A percentile compares a stretch with the other conserved stretches of the same genome.
phyloP scores from a whole-genome alignment of 2,797 vertebrate genomes.

The Choloepus didactylus region DNA sequence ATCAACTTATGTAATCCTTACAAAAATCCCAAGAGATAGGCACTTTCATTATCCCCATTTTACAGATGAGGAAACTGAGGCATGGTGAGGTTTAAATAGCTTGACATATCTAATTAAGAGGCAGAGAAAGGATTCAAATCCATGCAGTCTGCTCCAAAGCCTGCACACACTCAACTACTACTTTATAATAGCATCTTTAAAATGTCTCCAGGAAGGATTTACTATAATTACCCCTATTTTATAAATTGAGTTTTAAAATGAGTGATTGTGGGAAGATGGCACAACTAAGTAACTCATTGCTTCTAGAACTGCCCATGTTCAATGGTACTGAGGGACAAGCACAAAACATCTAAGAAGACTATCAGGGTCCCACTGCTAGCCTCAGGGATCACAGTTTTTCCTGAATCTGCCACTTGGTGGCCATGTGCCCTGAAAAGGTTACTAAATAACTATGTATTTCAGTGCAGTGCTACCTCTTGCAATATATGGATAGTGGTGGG shows the following conservation, averaged over 20 bases:
- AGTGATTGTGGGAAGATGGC: background rate
- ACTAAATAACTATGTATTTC: background rate
- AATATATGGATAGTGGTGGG: background rate
- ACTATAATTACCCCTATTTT: background rate
- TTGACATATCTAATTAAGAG: background rate
- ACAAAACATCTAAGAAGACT: background rate
- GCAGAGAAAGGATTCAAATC: background rate
- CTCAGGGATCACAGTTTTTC: background rate
- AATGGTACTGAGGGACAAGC: background rate
- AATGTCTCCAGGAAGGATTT: background rate
- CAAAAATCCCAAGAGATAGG: background rate
- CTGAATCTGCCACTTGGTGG: background rate
- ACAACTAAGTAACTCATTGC: background rate
- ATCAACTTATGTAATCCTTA: conserved; percentile 1
- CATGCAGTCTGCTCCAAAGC: background rate
- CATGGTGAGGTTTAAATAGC: background rate
- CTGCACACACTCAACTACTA: background rate
- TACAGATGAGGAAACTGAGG: conserved; percentile 53
- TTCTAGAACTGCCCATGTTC: background rate
- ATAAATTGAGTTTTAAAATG: background rate
- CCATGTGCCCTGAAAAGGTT: background rate
- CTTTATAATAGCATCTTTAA: background rate
- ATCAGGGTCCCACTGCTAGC: background rate
- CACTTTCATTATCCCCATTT: conserved; percentile 3
- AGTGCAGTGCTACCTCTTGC: background rate